These are phyloP conservation scores for Scolopax mira DNA, from an alignment of 2,113 vertebrate genomes.

Conservation along the genomic window DNA sequence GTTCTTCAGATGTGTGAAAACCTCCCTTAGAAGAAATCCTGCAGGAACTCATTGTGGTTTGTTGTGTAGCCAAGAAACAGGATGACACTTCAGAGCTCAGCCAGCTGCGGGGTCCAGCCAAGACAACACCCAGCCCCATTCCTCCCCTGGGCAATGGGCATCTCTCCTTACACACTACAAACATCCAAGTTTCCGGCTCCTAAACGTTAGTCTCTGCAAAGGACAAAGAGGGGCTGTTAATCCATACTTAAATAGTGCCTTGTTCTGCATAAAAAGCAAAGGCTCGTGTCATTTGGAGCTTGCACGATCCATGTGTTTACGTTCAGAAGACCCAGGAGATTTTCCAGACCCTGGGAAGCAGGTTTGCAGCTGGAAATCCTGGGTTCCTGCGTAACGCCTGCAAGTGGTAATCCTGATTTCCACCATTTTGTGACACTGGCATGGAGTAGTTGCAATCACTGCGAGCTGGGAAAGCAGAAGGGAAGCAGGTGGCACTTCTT, in stretches of 20 bases:
- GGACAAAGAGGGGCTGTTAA: background rate
- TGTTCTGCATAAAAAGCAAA: background rate
- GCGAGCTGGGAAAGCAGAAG: background rate
- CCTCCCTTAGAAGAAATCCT: background rate
- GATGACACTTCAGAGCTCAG: background rate
- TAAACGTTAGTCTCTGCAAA: background rate
- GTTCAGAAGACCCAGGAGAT: background rate
- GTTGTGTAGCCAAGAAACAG: background rate
- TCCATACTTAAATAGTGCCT: background rate
- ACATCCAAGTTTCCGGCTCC: background rate
- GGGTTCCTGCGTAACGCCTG: background rate
- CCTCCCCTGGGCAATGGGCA: background rate
- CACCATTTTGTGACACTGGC: background rate
- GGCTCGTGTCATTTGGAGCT: fast-evolving
- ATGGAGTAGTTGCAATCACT: background rate
- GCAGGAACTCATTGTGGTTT: background rate
- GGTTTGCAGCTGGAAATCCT: background rate
- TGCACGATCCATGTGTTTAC: background rate
- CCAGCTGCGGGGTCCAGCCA: fast-evolving
- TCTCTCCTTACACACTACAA: background rate
- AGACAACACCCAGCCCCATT: background rate
- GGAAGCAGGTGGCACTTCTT: background rate
- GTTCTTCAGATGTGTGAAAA: background rate
- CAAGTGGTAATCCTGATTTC: background rate
- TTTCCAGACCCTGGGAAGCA: background rate